Conservation (phyloP, 1,140 invertebrate genomes). For the Heterodera schachtii region DNA sequence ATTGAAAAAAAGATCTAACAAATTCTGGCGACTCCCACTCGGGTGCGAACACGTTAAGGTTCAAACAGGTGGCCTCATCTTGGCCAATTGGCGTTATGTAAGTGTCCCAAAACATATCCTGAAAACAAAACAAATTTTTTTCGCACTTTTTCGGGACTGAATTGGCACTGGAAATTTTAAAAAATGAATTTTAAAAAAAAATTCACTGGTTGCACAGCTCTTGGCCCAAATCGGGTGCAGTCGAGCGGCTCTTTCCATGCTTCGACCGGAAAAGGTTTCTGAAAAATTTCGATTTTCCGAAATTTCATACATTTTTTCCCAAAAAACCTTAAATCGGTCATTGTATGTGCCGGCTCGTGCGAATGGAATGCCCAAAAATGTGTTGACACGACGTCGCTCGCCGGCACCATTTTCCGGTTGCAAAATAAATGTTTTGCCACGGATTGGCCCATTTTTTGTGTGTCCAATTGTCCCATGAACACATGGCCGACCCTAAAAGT, state of each 20-base stretch:
- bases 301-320: conserved; percentile 1
- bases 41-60: conserved; percentile 41
- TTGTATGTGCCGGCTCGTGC: conserved; percentile 49
- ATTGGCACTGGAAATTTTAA: too few species aligned
- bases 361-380: conserved; percentile 58
- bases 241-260: conserved; percentile 39
- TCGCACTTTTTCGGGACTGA: too few species aligned
- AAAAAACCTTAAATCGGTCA: conserved; percentile 52
- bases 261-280: conserved; percentile 49
- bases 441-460: conserved; percentile 40
- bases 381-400: conserved; percentile 43
- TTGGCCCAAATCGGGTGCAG: conserved; percentile 43
- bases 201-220: conserved; percentile 34
- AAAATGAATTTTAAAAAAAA: not conserved
- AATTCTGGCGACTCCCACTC: conserved; percentile 40
- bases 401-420: conserved; percentile 15
- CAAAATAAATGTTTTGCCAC: conserved; percentile 47
- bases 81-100: conserved; percentile 40
- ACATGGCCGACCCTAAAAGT: conserved; percentile 17
- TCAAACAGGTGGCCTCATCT: conserved; percentile 40
- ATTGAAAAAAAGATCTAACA: conserved; percentile 3
- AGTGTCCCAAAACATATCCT: conserved; percentile 38
- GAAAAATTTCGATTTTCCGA: conserved; percentile 20
- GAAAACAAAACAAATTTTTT: not conserved
- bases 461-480: conserved; percentile 24